Evolutionary conservation across 2,888 invertebrate genomes (phyloP).

Genomic region (Athrips mouffetella): DNA sequence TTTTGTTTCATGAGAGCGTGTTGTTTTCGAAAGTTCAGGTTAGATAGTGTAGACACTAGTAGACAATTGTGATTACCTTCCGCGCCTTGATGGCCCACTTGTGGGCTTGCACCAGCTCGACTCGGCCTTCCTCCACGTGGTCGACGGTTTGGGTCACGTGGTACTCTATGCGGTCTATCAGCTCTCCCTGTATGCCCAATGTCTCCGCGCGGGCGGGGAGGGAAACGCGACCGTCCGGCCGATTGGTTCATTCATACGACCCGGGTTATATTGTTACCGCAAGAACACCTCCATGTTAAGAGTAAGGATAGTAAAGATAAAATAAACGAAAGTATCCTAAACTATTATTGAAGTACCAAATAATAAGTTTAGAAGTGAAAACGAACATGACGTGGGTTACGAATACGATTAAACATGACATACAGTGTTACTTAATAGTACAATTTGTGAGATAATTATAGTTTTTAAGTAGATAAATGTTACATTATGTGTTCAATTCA

Average conservation of each 20-base stretch:
- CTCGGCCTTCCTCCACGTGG: conserved; percentile 88
- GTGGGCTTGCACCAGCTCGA: conserved; percentile 87
- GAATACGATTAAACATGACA: conserved; percentile 17
- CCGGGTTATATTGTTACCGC: conserved; percentile 37
- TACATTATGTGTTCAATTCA: conserved; percentile 46
- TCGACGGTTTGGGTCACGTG: conserved; percentile 92
- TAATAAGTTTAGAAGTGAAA: conserved; percentile 21
- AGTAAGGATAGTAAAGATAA: conserved; percentile 29
- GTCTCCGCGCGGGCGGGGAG: conserved; percentile 54
- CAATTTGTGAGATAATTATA: conserved; percentile 24
- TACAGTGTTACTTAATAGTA: conserved; percentile 25
- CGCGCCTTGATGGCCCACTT: conserved; percentile 92
- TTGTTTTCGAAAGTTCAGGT: background rate
- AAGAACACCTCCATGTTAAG: conserved; percentile 46
- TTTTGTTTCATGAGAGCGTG: no score
- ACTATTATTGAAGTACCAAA: conserved; percentile 31
- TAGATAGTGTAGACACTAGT: background rate
- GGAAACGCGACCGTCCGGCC: conserved; percentile 54
- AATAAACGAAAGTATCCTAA: conserved; percentile 30
- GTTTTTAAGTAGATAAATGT: conserved; percentile 44
- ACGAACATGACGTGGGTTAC: conserved; percentile 18
- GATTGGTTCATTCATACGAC: conserved; percentile 76
- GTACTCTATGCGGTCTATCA: conserved; percentile 96
- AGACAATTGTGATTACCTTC: conserved; percentile 86
- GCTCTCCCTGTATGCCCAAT: conserved; percentile 88